Base-by-base conservation (phyloP, 2,113 vertebrate genomes). In the Raja brachyura region DNA sequence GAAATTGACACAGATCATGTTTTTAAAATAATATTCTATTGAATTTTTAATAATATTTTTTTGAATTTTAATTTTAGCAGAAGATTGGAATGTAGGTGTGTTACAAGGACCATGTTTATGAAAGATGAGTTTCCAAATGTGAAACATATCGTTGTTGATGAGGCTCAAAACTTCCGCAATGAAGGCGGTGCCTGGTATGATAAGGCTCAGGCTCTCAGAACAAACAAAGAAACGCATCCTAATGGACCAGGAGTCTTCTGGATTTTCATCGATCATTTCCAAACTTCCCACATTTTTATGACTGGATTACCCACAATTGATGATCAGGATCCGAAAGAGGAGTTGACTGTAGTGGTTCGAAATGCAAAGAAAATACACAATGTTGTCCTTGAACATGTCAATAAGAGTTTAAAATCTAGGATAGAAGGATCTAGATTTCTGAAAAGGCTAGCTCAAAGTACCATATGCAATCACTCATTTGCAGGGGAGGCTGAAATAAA, bases 181-280 rank as follows among this genome's bases (percentile, higher is more conserved):
- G 93, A 94, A 63, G 0, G 95, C 0, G 95, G 94, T 0, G 0
- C 94, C 5, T 96, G 96, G 95, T 95, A 95, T 56, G 0, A 0
- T 0, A 95, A 95, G 75, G 96, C 95, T 33, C 25, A 74, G 78
- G 0, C 0, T 0, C 94, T 96, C 6, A 94, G 94, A 93, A n/a
- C 31, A 4, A 86, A 59, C 59, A 0, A 0, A 0, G 0, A 28
- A 0, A 20, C 28, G 90, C 88, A 81, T 31, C 33, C 93, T 5
- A 0, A 74, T 20, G 90, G 94, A 33, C 93, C 33, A 0, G 95
- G 96, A 73, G 94, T 95, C 54, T 94, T 96, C 93, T 96, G 96
- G 96, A 74, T 96, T 93, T 96, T 96, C 92, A 93, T 96, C 92
- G 96, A 96, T 78, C 95, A 95, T 93, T 95, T 96, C 85, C 96